phyloP scores from a whole-genome alignment of 2,797 vertebrate species.

The Eulemur coronatus region DNA sequence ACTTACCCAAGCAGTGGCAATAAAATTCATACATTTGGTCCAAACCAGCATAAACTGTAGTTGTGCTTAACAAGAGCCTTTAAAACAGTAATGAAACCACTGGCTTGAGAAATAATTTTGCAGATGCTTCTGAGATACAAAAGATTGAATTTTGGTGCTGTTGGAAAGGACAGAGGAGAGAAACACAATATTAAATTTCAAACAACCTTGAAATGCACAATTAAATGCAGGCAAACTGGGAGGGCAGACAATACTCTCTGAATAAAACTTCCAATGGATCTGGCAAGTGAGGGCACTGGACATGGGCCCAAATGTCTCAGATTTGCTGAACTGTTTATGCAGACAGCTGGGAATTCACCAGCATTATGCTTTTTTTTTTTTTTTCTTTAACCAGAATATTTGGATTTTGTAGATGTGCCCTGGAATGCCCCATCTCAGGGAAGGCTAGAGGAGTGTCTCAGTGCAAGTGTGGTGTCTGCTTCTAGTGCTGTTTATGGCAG shows the following conservation, averaged over 20 bases:
- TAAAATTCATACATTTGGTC: not conserved
- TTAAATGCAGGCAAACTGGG: not conserved
- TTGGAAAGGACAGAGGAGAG: not conserved
- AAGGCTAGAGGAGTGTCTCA: constrained; percentile 69
- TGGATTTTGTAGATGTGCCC: constrained; percentile 39
- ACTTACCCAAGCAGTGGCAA: not conserved
- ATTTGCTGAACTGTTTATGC: not conserved
- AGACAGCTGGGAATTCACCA: not conserved
- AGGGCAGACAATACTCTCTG: not conserved
- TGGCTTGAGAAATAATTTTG: constrained; percentile 50
- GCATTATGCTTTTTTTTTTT: not conserved
- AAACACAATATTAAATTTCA: not conserved
- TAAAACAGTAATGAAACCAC: constrained; percentile 5
- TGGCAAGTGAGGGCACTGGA: constrained; percentile 35
- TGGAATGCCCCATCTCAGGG: constrained; percentile 1
- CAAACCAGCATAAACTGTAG: not conserved
- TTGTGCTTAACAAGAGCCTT: not conserved
- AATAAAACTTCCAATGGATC: not conserved
- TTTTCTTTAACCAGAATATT: not conserved
- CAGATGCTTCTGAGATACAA: constrained; percentile 24
- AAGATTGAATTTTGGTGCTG: not conserved
- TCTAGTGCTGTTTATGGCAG: constrained; percentile 80
- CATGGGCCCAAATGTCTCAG: not conserved
- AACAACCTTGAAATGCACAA: not conserved
- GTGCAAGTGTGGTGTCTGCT: constrained; percentile 76